Evolutionary conservation across 2,113 vertebrate species (phyloP), one percentile per base, ranked within the genome.

Genomic region (Rhinoderma darwinii): DNA sequence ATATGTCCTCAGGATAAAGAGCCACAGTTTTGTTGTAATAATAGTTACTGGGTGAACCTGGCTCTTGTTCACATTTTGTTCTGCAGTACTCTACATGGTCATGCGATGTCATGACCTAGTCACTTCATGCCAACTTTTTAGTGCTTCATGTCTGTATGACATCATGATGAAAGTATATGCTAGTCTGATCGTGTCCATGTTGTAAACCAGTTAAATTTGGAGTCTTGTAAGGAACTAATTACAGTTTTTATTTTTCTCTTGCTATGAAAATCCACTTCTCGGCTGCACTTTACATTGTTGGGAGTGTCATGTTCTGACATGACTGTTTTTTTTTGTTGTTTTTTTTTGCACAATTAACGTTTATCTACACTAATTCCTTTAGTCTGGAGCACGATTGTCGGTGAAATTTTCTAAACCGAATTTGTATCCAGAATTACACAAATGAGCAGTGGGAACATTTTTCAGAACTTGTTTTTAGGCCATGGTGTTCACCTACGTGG

Each of bases 31-130:
- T 32, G 35, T 44, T 72, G n/a, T 81, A 82, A 87, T 82, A 68
- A 74, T 41, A 79, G 79, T 82, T 50, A 82, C 25, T 59, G 63
- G 84, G 84, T 72, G 63, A 86, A 22, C 39, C 27, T 35, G 39
- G 68, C 39, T 79, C 20, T 11, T 47, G 9, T 37, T 78, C 63
- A 35, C 30, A 4, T 70, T 80, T 25, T 81, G 14, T 43, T 61
- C 37, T 82, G 25, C 15, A 22, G n/a, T 30, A 41, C 3, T 66
- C 30, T 30, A 27, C 22, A 25, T 43, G 54, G 35, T 59, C 14
- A 27, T 39, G 37, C 25, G 14, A 61, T 61, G 78, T 56, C 54
- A 61, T 35, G 22, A 43, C 56, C 37, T 81, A 25, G 35, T 63
- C 37, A 63, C 15, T n/a, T 8, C 0, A 41, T 47, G 25, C 22